Evolutionary conservation across 2,888 invertebrate species (phyloP).

Genomic region (Pseudoips prasinana): DNA sequence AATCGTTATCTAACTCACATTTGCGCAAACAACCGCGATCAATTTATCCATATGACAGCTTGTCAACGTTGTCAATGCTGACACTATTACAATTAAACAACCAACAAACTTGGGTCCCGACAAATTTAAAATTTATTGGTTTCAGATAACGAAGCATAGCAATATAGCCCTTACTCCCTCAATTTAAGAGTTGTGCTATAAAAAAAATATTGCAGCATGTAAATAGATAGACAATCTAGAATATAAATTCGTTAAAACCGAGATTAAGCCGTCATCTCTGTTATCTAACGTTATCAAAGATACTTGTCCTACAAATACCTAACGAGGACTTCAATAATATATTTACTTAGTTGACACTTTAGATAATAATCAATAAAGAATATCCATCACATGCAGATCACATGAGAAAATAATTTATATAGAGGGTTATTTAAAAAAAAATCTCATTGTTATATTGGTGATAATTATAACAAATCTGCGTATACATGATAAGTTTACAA

Average conservation of each 20-base stretch:
- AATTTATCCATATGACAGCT: constrained; percentile 76
- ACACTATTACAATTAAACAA: constrained; percentile 80
- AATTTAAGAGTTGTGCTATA: constrained; percentile 28
- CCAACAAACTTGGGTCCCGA: constrained; percentile 62
- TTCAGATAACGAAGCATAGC: constrained; percentile 24
- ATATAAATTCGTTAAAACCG: constrained; percentile 74
- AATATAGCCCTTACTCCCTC: constrained; percentile 45
- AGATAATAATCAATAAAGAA: constrained; percentile 57
- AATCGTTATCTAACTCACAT: constrained; percentile 73
- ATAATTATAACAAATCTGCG: no score
- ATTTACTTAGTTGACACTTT: constrained; percentile 63
- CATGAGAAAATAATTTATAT: constrained; percentile 38
- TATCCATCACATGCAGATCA: constrained; percentile 61
- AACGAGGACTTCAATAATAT: constrained; percentile 62
- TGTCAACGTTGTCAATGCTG: constrained; percentile 73
- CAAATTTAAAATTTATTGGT: constrained; percentile 51
- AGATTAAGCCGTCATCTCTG: constrained; percentile 79
- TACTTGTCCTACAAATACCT: constrained; percentile 61
- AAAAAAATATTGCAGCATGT: constrained; percentile 22
- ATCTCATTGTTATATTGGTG: no score
- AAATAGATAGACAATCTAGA: constrained; percentile 53
- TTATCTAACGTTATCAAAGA: constrained; percentile 71
- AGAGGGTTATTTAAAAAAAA: no score
- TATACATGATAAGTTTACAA: no score
- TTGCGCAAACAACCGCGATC: constrained; percentile 78